phyloP scores from a whole-genome alignment of 2,797 vertebrate species.

The Fistularia tabacaria region DNA sequence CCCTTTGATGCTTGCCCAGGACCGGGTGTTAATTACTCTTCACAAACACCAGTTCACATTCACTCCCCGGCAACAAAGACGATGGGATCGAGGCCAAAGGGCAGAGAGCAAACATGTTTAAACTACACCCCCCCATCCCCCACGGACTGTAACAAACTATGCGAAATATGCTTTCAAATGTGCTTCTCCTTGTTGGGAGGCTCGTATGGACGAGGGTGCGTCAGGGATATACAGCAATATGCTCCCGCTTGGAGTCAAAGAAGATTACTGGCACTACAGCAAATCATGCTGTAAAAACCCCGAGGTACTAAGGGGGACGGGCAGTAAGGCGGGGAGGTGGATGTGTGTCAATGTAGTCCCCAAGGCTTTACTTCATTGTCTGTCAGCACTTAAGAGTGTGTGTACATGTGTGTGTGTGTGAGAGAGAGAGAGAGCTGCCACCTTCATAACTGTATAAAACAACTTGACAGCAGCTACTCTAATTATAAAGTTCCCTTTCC shows the following conservation, averaged over 20 bases:
- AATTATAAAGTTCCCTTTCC: constrained; percentile 8
- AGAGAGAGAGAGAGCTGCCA: constrained; percentile 17
- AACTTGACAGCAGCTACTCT: constrained; percentile 19
- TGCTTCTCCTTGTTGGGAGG: constrained; percentile 31
- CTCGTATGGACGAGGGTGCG: constrained; percentile 26
- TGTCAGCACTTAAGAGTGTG: constrained; percentile 41
- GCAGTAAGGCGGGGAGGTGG: constrained; percentile 44
- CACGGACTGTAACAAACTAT: constrained; percentile 30
- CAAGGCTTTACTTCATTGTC: constrained; percentile 42
- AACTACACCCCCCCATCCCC: constrained; percentile 24
- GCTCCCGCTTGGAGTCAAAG: constrained; percentile 43
- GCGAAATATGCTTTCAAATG: constrained; percentile 33
- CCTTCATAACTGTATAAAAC: constrained; percentile 30
- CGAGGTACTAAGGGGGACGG: constrained; percentile 34
- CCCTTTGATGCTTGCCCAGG: constrained; percentile 39
- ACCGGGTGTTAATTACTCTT: constrained; percentile 67
- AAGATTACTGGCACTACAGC: constrained; percentile 60
- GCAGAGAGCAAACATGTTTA: constrained; percentile 7
- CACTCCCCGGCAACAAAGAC: constrained; percentile 47
- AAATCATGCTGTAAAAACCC: constrained; percentile 52
- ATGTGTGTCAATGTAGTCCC: constrained; percentile 46
- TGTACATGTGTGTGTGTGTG: constrained; percentile 26
- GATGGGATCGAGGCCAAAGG: constrained; percentile 33
- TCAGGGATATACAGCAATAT: constrained; percentile 38
- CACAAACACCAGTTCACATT: constrained; percentile 55